Conservation (phyloP, 2,888 invertebrate species). For the Mythimna lalbum region DNA sequence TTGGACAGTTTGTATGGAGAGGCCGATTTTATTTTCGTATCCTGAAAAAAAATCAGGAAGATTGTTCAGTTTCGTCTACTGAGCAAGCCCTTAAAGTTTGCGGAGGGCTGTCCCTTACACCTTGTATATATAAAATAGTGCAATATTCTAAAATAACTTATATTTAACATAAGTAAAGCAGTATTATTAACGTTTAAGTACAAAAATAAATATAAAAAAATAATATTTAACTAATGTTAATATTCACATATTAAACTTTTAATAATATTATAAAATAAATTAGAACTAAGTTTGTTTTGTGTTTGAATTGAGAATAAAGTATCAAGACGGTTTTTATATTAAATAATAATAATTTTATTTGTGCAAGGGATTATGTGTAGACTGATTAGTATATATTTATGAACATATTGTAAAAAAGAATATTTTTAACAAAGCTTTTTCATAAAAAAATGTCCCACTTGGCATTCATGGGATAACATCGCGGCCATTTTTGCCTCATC, state of each 20-base stretch:
- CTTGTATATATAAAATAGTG: slow-evolving; percentile 16
- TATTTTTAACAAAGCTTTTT: no score
- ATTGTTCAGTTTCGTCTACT: no score
- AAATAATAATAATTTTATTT: slow-evolving; percentile 12
- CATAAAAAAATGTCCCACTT: no score
- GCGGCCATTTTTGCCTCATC: no score
- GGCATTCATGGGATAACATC: no score
- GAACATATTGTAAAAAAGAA: no score
- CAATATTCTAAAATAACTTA: slow-evolving; percentile 30
- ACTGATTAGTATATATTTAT: background rate
- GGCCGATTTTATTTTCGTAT: no score
- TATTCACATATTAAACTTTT: slow-evolving; percentile 32
- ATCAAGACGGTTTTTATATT: background rate
- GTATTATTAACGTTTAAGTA: slow-evolving; percentile 40
- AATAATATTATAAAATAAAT: background rate
- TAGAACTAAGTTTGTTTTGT: background rate
- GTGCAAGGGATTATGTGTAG: slow-evolving; percentile 32
- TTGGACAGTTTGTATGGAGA: no score
- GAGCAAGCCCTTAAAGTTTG: no score
- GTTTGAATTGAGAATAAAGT: background rate
- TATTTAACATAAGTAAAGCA: slow-evolving; percentile 23
- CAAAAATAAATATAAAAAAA: slow-evolving; percentile 55
- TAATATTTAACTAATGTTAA: slow-evolving; percentile 13
- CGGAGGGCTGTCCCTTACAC: no score
- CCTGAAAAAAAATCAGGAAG: no score